Percentiles rank a stretch among this genome's conserved stretches.
Evolutionary conservation across 2,888 invertebrate species (phyloP).

Genomic region (Melinaea marsaeus): DNA sequence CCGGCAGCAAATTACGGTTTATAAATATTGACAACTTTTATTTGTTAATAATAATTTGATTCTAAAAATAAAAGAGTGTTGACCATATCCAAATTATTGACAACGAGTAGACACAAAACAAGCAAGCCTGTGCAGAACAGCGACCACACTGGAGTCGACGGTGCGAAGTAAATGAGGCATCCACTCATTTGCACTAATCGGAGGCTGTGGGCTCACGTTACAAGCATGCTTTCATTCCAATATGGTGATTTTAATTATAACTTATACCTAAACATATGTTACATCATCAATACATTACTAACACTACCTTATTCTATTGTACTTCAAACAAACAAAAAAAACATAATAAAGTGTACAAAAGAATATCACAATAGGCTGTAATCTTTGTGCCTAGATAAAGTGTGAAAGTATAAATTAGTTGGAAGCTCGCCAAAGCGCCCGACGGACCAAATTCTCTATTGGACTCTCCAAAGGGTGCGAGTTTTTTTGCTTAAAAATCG

Average conservation of each 20-base stretch:
- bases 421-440: slow-evolving; percentile 1
- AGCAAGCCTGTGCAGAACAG: not conserved
- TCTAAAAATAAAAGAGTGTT: not conserved
- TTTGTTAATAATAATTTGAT: not conserved
- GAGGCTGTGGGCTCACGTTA: slow-evolving; percentile 51
- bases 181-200: slow-evolving; percentile 56
- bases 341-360: not conserved
- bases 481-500: not conserved
- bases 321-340: no score
- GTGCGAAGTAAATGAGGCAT: slow-evolving; percentile 43
- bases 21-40: not conserved
- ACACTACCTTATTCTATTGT: no score
- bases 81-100: not conserved
- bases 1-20: not conserved
- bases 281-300: no score
- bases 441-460: not conserved
- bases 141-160: slow-evolving; percentile 31
- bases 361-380: not conserved
- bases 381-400: slow-evolving; percentile 2
- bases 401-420: slow-evolving; percentile 4
- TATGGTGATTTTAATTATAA: not conserved
- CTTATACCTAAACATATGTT: no score
- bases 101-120: slow-evolving; percentile 6
- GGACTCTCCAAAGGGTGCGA: slow-evolving; percentile 3
- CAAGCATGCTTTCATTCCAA: slow-evolving; percentile 47